These are phyloP conservation scores for Agrochola litura DNA, from an alignment of 2,888 invertebrate species.

Conservation along the genomic window DNA sequence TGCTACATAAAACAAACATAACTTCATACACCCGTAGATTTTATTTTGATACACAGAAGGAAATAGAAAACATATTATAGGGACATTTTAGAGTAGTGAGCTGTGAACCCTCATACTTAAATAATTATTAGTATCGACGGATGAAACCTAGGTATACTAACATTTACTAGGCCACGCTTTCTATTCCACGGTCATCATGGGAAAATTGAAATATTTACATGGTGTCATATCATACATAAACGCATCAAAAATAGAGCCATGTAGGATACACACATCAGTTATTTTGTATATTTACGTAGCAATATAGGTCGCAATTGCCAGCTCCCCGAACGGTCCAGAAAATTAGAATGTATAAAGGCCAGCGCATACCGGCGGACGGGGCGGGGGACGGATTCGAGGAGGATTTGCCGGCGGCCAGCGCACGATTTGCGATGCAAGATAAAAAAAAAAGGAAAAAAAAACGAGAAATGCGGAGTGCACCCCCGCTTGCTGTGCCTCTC, in stretches of 20 bases:
- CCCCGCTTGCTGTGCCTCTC: no score
- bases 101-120: slow-evolving; percentile 2
- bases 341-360: not conserved
- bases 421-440: no score
- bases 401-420: no score
- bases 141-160: not conserved
- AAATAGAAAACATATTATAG: slow-evolving; percentile 8
- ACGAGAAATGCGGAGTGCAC: no score
- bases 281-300: slow-evolving; percentile 16
- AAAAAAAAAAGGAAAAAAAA: no score
- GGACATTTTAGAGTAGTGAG: slow-evolving; percentile 34
- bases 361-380: no score
- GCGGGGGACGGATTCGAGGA: no score
- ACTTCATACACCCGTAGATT: slow-evolving; percentile 46
- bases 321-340: not conserved
- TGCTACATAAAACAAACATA: slow-evolving; percentile 73
- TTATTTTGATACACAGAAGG: slow-evolving; percentile 53
- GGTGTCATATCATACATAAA: not conserved
- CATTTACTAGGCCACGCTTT: not conserved
- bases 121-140: not conserved
- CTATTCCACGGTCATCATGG: not conserved
- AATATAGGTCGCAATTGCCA: slow-evolving; percentile 7
- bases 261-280: not conserved
- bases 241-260: slow-evolving; percentile 10
- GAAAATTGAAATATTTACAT: not conserved